Percentiles rank a stretch among this genome's conserved stretches.
Evolutionary conservation across 2,797 vertebrate species (phyloP).

Genomic region (Liparis tanakae): DNA sequence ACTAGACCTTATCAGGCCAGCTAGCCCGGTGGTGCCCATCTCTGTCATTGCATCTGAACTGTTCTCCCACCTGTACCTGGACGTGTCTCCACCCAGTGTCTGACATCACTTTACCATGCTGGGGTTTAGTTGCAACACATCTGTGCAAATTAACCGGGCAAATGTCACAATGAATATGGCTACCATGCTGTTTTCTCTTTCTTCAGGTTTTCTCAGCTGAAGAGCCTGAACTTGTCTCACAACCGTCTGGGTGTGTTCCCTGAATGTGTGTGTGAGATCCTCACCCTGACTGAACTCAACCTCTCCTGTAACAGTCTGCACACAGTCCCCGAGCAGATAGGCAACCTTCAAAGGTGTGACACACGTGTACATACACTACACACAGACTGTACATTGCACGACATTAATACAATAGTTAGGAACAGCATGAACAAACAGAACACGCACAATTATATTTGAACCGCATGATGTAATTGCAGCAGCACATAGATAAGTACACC

Average conservation of each 20-base stretch:
- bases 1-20: slow-evolving; percentile 2
- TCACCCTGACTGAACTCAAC: slow-evolving; percentile 92
- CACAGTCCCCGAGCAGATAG: slow-evolving; percentile 85
- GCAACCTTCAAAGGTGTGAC: slow-evolving; percentile 89
- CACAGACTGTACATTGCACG: background rate
- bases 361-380: background rate
- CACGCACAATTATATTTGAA: background rate
- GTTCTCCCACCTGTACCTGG: too few species aligned
- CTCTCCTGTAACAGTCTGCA: slow-evolving; percentile 92
- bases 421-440: background rate
- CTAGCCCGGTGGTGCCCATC: background rate
- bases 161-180: background rate
- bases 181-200: slow-evolving; percentile 24
- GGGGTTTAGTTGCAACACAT: background rate
- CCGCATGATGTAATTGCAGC: background rate
- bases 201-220: slow-evolving; percentile 93
- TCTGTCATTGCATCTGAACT: slow-evolving; percentile 8
- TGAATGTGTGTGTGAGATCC: slow-evolving; percentile 90
- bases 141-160: background rate
- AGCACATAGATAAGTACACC: background rate
- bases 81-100: too few species aligned
- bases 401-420: background rate
- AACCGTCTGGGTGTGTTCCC: slow-evolving; percentile 95
- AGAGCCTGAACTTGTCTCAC: slow-evolving; percentile 95
- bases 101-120: background rate